Percentiles rank a stretch among this genome's conserved stretches.
Conservation (phyloP, 2,888 invertebrate genomes). For the Melieria omissa region DNA sequence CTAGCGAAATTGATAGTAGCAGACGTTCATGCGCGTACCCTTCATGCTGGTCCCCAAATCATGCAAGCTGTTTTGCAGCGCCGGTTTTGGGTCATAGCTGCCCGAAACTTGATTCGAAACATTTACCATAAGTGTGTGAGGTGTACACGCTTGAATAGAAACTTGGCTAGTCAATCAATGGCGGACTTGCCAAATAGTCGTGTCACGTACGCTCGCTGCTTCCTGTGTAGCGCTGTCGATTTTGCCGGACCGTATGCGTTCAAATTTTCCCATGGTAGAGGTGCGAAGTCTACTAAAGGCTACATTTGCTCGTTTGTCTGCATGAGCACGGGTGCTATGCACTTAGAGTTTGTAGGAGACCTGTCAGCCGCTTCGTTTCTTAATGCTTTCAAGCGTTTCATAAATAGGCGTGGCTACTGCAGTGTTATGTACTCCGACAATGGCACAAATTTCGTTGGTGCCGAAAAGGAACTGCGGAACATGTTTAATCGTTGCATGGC, state of each 20-base stretch:
- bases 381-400: too few species aligned
- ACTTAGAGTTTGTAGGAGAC: slow-evolving; percentile 29
- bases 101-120: background rate
- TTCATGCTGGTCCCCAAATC: too few species aligned
- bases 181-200: slow-evolving; percentile 12
- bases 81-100: slow-evolving; percentile 6
- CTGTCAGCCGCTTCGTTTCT: slow-evolving; percentile 23
- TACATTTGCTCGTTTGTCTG: too few species aligned
- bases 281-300: slow-evolving; percentile 8
- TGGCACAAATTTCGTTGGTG: slow-evolving; percentile 36
- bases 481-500: background rate
- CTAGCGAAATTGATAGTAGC: background rate
- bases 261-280: slow-evolving; percentile 10
- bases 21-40: background rate
- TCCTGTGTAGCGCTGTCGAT: slow-evolving; percentile 6
- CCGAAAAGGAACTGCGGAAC: slow-evolving; percentile 4
- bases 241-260: slow-evolving; percentile 13
- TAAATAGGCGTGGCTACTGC: slow-evolving; percentile 32
- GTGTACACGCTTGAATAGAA: background rate
- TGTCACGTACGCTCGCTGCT: background rate
- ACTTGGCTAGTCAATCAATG: background rate
- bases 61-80: background rate
- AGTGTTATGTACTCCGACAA: slow-evolving; percentile 33
- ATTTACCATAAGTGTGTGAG: background rate
- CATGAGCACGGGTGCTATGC: too few species aligned